Evolutionary conservation across 1,140 invertebrate genomes (phyloP).

Genomic region (Macrosteles quadrilineatus): DNA sequence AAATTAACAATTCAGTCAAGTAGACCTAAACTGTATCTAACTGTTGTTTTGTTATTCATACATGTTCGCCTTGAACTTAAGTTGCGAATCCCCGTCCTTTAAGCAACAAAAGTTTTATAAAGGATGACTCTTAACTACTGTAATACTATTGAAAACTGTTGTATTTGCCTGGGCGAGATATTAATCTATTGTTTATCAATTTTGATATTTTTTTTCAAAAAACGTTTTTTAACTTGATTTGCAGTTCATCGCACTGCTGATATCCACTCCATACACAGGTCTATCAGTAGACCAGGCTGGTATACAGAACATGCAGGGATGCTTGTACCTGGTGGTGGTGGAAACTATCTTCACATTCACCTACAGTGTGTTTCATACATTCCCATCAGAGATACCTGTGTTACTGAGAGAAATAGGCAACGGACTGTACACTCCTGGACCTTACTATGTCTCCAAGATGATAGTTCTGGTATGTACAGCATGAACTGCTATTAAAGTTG

Average conservation of each 20-base stretch:
- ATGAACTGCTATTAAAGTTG: no score
- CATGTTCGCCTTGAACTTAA: no score
- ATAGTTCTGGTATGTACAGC: constrained; percentile 67
- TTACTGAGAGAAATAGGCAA: constrained; percentile 67
- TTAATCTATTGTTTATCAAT: constrained; percentile 2
- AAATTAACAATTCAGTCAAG: no score
- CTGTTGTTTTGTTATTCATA: no score
- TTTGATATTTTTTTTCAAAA: constrained; percentile 27
- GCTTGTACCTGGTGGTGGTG: constrained; percentile 66
- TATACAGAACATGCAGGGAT: constrained; percentile 70
- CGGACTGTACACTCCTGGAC: constrained; percentile 62
- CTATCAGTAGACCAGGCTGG: constrained; percentile 60
- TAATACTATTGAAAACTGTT: no score
- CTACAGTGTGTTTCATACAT: constrained; percentile 68
- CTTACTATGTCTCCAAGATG: constrained; percentile 73
- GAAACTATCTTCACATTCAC: constrained; percentile 71
- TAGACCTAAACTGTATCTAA: no score
- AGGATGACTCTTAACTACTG: no score
- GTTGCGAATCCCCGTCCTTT: no score
- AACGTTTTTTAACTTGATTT: constrained; percentile 33
- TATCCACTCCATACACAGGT: constrained; percentile 61
- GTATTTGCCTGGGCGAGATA: no score
- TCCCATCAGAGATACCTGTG: constrained; percentile 66
- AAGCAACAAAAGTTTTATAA: no score
- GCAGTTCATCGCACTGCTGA: constrained; percentile 63